phyloP scores from a whole-genome alignment of 2,113 vertebrate genomes.

The Arothron firmamentum region DNA sequence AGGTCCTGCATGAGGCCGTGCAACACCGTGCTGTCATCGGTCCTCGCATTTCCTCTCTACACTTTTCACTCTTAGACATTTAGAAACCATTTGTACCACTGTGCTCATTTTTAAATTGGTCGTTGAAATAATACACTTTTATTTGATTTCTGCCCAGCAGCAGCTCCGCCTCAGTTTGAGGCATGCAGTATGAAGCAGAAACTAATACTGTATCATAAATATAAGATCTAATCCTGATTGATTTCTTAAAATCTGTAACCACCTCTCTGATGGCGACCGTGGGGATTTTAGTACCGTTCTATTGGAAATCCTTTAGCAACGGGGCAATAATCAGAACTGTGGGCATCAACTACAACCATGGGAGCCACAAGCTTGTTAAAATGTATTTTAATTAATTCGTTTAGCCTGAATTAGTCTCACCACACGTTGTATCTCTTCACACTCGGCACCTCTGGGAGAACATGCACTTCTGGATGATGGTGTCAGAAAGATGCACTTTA shows the following conservation, averaged over 20 bases:
- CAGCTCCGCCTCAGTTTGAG: not conserved
- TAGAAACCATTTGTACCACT: too few relatives aligned
- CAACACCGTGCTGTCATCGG: too few relatives aligned
- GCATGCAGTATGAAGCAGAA: too few relatives aligned
- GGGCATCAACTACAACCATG: conserved; percentile 19
- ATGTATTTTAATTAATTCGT: conserved; percentile 38
- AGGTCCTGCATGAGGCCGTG: too few relatives aligned
- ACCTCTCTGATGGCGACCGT: too few relatives aligned
- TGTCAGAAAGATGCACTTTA: conserved; percentile 31
- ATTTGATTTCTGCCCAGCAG: conserved; percentile 7
- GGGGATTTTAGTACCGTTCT: conserved; percentile 8
- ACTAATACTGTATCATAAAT: too few relatives aligned
- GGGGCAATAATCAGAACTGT: conserved; percentile 2
- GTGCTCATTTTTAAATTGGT: too few relatives aligned
- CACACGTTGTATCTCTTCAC: conserved; percentile 22
- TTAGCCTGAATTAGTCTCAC: conserved; percentile 30
- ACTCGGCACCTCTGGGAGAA: conserved; percentile 36
- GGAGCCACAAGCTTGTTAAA: conserved; percentile 22
- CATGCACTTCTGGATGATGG: conserved; percentile 17
- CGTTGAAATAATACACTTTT: not conserved
- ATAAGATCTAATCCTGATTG: too few relatives aligned
- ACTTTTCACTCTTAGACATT: too few relatives aligned
- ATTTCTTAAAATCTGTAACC: too few relatives aligned
- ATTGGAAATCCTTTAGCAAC: not conserved
- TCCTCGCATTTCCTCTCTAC: too few relatives aligned